These are phyloP conservation scores for Cylas formicarius DNA, from an alignment of 1,140 invertebrate species.

Conservation along the genomic window DNA sequence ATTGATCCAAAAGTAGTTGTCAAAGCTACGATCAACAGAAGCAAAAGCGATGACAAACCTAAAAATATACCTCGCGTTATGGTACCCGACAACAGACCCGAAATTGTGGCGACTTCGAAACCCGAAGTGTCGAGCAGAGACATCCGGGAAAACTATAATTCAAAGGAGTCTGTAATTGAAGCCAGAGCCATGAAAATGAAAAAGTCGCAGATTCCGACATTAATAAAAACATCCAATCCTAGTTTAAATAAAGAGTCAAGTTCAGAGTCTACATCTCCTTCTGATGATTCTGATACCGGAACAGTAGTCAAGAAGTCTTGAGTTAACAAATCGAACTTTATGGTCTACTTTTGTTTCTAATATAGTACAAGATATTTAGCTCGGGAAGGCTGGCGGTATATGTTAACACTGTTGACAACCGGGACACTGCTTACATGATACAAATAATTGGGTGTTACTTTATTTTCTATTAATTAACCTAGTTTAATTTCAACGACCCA, in stretches of 20 bases:
- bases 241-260: conserved; percentile 30
- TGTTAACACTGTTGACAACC: no score
- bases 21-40: conserved; percentile 32
- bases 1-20: conserved; percentile 37
- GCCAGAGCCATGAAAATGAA: conserved; percentile 7
- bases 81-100: conserved; percentile 28
- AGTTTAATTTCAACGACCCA: no score
- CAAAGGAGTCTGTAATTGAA: neutral
- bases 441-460: no score
- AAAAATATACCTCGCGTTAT: conserved; percentile 34
- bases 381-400: no score
- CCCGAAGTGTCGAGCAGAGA: conserved; percentile 1
- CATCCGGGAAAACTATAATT: neutral
- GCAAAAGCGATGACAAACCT: conserved; percentile 20
- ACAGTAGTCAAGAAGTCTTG: conserved; percentile 34
- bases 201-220: conserved; percentile 34
- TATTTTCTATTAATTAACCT: no score
- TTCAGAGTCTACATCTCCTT: conserved; percentile 34
- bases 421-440: no score
- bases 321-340: no score
- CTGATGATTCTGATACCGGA: conserved; percentile 39
- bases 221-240: conserved; percentile 25
- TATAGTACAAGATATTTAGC: no score
- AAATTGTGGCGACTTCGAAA: conserved; percentile 12
- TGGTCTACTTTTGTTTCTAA: no score